phyloP scores from a whole-genome alignment of 2,113 vertebrate genomes.

The Neopipo cinnamomea region DNA sequence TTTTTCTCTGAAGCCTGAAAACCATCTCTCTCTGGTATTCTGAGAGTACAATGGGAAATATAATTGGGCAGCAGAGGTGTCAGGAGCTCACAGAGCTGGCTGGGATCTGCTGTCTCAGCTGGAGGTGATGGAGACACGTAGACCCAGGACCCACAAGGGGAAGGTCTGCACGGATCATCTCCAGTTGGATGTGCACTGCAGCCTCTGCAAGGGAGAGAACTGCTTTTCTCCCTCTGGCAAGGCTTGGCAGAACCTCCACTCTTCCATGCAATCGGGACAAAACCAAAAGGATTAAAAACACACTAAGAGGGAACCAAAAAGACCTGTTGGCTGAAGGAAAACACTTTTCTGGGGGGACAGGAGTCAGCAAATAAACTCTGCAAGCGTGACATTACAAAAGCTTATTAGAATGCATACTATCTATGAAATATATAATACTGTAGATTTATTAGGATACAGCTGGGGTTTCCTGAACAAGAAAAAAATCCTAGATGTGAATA shows the following conservation, averaged over 20 bases:
- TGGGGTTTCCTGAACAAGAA: not conserved
- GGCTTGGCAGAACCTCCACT: not conserved
- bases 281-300: not conserved
- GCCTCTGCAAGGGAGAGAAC: not conserved
- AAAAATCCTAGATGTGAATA: not conserved
- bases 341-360: not conserved
- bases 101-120: not conserved
- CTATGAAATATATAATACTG: not conserved
- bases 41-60: not conserved
- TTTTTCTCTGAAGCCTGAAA: not conserved
- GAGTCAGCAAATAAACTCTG: not conserved
- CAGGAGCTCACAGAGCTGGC: not conserved
- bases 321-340: not conserved
- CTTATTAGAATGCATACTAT: not conserved
- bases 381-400: not conserved
- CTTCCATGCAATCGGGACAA: not conserved
- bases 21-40: not conserved
- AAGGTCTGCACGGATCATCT: fast-evolving
- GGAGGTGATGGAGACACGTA: not conserved
- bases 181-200: not conserved
- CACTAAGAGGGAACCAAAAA: fast-evolving
- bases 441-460: not conserved
- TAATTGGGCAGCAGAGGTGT: not conserved
- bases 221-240: not conserved
- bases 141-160: not conserved